phyloP scores from a whole-genome alignment of 1,140 invertebrate species.

The Globodera ellingtonae region DNA sequence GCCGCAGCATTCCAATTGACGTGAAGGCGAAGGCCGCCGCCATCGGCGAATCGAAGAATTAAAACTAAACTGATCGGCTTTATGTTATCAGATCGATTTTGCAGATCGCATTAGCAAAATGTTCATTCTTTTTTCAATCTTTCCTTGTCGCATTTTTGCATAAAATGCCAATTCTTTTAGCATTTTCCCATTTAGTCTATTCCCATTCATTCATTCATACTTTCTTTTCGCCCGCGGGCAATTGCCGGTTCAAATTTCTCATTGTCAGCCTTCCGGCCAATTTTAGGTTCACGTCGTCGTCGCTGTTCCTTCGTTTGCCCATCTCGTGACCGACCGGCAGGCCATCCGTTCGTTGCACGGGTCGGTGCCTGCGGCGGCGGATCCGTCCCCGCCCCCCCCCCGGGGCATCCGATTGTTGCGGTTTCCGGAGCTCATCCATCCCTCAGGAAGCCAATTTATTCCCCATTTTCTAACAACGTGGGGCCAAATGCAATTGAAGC shows the following conservation, averaged over 20 bases:
- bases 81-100: too few species aligned
- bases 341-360: background rate
- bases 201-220: background rate
- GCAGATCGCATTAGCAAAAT: too few species aligned
- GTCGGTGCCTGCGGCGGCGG: background rate
- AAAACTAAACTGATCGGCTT: background rate
- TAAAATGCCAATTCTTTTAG: background rate
- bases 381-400: background rate
- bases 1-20: conserved; percentile 15
- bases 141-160: too few species aligned
- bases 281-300: too few species aligned
- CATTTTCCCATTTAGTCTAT: too few species aligned
- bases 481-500: background rate
- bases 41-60: background rate
- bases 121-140: too few species aligned
- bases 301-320: background rate
- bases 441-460: background rate
- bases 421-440: background rate
- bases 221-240: too few species aligned
- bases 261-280: too few species aligned
- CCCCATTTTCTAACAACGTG: background rate
- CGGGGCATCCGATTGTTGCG: too few species aligned
- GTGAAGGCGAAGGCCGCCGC: conserved; percentile 14
- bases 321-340: background rate
- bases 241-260: too few species aligned